Base-by-base conservation (phyloP, 2,797 vertebrate species). In the Poecilia velifera region DNA sequence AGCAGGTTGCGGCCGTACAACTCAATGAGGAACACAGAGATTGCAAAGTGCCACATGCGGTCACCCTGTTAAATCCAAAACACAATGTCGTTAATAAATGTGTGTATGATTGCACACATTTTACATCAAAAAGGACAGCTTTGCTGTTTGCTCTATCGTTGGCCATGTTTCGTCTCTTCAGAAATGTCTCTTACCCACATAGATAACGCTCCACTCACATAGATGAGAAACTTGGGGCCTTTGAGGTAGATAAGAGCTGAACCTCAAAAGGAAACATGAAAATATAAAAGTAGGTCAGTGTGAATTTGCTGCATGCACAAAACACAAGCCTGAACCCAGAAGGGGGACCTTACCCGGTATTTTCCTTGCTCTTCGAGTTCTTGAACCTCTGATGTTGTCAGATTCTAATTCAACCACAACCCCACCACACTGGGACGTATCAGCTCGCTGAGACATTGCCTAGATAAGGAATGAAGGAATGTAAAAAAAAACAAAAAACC, bases 31-130 rank as follows among this genome's bases (percentile, higher is more conserved):
- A 97, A 96, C 64, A 96, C 88, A 34, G 95, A 96, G 73, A 94
- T 95, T 90, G 96, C 96, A 90, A 97, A 97, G 90, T 95, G 95
- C 92, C 95, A 95, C 95, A 95, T 96, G 88, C 92, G 91, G 86
- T 96, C 96, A 71, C 96, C 94, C 95, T 97, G 86, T 76, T 85
- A 82, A 71, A 90, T 2, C 87, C 51, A 87, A 57, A 5, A 87
- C 55, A 22, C 64, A 76, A 77, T 16, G 31, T 16, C 39, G 31
- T 82, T 28, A n/a, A n/a, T 45, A 71, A n/a, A n/a, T 41, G 12
- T 45, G 12, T 16, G 12, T n/a, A 28, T 71, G 3, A n/a, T 2
- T 13, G 9, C 5, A 20, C 16, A 46, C 4, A 16, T 46, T 46
- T 18, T 36, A 20, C 3, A 0, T 5, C 2, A 6, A 34, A 34